A percentile compares a stretch with the other conserved stretches of the same genome.
phyloP scores from a whole-genome alignment of 2,797 vertebrate genomes.

The Mionectes olivaceus region DNA sequence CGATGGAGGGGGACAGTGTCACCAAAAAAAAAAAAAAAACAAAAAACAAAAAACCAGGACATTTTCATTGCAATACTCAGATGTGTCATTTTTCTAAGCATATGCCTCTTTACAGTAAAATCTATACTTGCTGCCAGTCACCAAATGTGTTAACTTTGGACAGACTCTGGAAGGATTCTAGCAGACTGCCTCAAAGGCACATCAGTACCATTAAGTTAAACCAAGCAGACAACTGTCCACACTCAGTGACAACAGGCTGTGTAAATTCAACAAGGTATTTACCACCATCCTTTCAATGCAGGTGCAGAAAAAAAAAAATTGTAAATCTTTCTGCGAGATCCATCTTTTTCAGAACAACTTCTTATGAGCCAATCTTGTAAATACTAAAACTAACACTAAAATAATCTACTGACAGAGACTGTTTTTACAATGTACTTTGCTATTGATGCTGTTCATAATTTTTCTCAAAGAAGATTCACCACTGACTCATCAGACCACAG shows the following conservation, averaged over 20 bases:
- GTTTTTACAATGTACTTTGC: neutral
- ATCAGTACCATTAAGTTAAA: neutral
- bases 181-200: slow-evolving; percentile 3
- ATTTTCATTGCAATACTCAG: slow-evolving; percentile 6
- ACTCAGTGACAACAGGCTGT: neutral
- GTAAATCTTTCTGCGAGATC: neutral
- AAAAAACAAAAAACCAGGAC: neutral
- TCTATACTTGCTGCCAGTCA: neutral
- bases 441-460: neutral
- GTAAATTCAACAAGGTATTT: neutral
- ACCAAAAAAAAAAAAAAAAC: neutral
- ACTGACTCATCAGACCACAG: neutral
- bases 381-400: neutral
- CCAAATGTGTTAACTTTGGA: neutral
- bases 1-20: neutral
- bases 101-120: slow-evolving; percentile 8
- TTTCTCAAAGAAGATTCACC: neutral
- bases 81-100: slow-evolving; percentile 15
- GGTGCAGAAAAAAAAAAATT: too few relatives aligned
- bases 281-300: neutral
- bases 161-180: neutral
- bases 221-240: neutral
- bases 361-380: neutral
- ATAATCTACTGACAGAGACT: neutral
- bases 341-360: neutral